Evolutionary conservation across 2,888 invertebrate genomes (phyloP).

Genomic region (Margaritifera margaritifera): DNA sequence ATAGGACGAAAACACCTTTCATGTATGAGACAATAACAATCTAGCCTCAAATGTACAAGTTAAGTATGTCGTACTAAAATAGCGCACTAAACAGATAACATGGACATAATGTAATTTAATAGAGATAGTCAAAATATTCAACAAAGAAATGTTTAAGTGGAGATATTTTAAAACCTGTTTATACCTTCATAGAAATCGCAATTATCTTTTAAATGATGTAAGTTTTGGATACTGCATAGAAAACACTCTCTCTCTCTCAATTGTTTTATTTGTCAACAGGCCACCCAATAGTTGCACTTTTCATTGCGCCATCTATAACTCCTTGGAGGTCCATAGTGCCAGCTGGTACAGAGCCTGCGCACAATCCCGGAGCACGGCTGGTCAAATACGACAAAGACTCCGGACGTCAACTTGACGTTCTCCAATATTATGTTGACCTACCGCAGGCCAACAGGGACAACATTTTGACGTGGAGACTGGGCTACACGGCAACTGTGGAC

Average conservation of each 20-base stretch:
- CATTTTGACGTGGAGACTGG: constrained; percentile 86
- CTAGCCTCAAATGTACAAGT: too few relatives aligned
- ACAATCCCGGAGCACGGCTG: constrained; percentile 90
- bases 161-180: too few relatives aligned
- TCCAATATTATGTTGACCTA: constrained; percentile 90
- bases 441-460: constrained; percentile 77
- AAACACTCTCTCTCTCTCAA: background rate
- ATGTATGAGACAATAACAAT: too few relatives aligned
- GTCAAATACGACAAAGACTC: constrained; percentile 87
- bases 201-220: background rate
- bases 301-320: constrained; percentile 91
- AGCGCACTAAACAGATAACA: too few relatives aligned
- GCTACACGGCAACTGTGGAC: constrained; percentile 87
- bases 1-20: too few relatives aligned
- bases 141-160: too few relatives aligned
- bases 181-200: too few relatives aligned
- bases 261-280: constrained; percentile 63
- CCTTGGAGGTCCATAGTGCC: constrained; percentile 80
- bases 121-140: too few relatives aligned
- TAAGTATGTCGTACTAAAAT: too few relatives aligned
- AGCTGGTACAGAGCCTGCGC: constrained; percentile 70
- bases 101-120: too few relatives aligned
- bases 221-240: background rate
- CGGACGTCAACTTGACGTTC: constrained; percentile 86
- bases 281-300: constrained; percentile 86